Evolutionary conservation across 2,888 invertebrate species (phyloP).

Genomic region (Drosophila hamatofila): DNA sequence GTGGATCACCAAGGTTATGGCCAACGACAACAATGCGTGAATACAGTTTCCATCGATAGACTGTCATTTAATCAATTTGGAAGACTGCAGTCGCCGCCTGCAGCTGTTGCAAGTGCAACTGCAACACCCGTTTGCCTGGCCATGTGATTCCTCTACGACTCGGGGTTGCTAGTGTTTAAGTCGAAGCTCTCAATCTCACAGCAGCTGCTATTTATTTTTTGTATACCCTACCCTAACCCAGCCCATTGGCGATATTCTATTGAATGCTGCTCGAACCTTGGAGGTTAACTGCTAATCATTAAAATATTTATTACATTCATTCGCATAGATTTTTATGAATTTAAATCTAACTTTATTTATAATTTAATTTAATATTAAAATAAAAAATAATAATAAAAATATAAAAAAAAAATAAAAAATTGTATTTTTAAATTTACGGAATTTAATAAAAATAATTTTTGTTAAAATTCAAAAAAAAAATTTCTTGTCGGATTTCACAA

Average conservation of each 20-base stretch:
- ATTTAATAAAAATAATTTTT: no score
- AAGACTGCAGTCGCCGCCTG: constrained; percentile 63
- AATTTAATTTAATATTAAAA: constrained; percentile 43
- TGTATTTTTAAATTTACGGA: no score
- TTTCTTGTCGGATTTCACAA: no score
- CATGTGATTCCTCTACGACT: constrained; percentile 81
- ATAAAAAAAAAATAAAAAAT: not conserved
- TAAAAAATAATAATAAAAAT: constrained; percentile 10
- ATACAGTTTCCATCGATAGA: not conserved
- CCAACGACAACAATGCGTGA: constrained; percentile 84
- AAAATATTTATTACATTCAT: constrained; percentile 64
- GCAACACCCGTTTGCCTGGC: constrained; percentile 56
- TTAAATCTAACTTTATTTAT: constrained; percentile 43
- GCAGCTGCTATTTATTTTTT: constrained; percentile 51
- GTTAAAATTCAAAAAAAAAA: no score
- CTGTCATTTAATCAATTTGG: constrained; percentile 39
- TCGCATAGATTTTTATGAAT: constrained; percentile 38
- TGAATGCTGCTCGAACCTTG: constrained; percentile 11
- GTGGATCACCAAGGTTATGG: constrained; percentile 94
- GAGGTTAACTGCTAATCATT: constrained; percentile 27
- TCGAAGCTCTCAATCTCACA: constrained; percentile 24
- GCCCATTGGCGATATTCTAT: constrained; percentile 1
- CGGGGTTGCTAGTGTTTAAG: constrained; percentile 83
- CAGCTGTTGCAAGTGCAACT: constrained; percentile 31
- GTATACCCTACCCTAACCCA: not conserved